Conservation (phyloP, 2,888 invertebrate species). For the Crioceris asparagi region DNA sequence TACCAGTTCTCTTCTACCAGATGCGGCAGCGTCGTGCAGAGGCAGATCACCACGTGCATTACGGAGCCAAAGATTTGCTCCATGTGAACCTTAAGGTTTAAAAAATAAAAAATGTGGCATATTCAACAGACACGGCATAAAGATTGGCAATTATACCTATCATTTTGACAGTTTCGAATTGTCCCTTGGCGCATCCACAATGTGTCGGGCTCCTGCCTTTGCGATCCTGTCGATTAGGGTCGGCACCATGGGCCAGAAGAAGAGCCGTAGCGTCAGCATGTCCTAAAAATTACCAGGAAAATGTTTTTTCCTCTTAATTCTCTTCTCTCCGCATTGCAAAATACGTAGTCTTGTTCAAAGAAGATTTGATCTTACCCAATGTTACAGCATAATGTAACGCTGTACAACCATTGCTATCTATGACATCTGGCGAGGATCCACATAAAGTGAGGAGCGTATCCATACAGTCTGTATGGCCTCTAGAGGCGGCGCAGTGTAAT, state of each 20-base stretch:
- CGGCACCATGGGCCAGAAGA: conserved; percentile 79
- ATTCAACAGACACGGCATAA: no score
- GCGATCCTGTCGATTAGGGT: conserved; percentile 85
- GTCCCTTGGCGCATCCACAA: conserved; percentile 93
- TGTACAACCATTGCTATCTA: conserved; percentile 91
- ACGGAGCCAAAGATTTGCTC: conserved; percentile 83
- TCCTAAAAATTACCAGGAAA: no score
- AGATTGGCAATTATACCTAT: no score
- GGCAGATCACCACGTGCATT: conserved; percentile 93
- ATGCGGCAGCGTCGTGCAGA: conserved; percentile 90
- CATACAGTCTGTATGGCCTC: conserved; percentile 87
- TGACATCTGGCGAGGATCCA: conserved; percentile 78
- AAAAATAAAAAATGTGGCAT: no score
- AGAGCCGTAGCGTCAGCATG: conserved; percentile 89
- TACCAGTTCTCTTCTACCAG: conserved; percentile 79
- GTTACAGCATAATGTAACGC: conserved; percentile 95
- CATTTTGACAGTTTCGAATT: conserved; percentile 58
- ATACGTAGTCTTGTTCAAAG: neutral
- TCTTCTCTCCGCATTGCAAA: no score
- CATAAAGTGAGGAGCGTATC: conserved; percentile 81
- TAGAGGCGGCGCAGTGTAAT: conserved; percentile 91
- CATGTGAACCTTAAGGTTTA: conserved; percentile 51
- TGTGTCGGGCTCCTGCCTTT: conserved; percentile 89
- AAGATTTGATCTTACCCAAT: conserved; percentile 36
- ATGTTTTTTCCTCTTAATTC: no score